These are phyloP conservation scores for Diachrysia chrysitis DNA, from an alignment of 2,888 invertebrate genomes.

Conservation along the genomic window DNA sequence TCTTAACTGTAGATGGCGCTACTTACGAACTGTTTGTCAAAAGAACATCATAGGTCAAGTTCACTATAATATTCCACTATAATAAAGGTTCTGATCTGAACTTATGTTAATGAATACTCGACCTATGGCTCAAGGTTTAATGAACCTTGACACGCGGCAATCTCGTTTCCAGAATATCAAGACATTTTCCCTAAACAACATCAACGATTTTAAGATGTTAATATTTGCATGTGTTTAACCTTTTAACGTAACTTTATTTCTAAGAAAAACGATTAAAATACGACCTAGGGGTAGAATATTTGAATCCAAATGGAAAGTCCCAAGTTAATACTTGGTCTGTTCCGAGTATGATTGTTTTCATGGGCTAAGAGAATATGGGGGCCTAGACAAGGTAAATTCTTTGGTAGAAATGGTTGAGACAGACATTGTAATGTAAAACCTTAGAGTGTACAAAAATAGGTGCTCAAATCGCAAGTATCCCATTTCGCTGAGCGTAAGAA, in stretches of 20 bases:
- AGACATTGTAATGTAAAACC: no score
- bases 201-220: background rate
- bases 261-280: background rate
- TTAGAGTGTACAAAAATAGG: no score
- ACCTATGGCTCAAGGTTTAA: background rate
- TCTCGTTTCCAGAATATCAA: background rate
- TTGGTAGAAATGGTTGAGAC: no score
- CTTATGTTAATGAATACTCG: conserved; percentile 3
- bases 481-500: no score
- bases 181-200: background rate
- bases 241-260: background rate
- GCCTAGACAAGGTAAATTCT: no score
- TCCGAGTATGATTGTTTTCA: no score
- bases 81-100: conserved; percentile 3
- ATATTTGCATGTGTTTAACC: conserved; percentile 1
- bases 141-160: background rate
- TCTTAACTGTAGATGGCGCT: background rate
- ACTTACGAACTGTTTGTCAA: background rate
- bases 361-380: no score
- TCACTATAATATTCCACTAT: background rate
- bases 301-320: background rate
- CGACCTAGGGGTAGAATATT: background rate
- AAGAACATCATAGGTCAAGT: conserved; percentile 1
- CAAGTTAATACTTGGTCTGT: background rate
- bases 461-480: no score